A percentile compares a stretch with the other conserved stretches of the same genome.
phyloP scores from a whole-genome alignment of 2,797 vertebrate genomes.

The Podarcis siculus region DNA sequence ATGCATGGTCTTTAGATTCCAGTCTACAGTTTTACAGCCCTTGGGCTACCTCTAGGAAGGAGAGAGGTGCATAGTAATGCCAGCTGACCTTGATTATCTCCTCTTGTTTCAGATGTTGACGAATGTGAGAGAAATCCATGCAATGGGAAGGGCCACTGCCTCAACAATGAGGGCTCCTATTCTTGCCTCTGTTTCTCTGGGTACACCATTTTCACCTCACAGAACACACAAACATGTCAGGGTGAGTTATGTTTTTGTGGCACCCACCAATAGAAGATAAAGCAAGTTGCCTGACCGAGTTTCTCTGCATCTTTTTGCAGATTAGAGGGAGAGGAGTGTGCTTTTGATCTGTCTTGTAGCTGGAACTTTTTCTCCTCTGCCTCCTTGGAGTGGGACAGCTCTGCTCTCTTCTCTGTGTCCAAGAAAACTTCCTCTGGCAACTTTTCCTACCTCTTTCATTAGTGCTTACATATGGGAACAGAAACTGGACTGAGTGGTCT shows the following conservation, averaged over 20 bases:
- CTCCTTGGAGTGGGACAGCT: background rate
- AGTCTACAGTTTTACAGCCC: background rate
- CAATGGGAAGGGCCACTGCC: constrained; percentile 85
- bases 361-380: background rate
- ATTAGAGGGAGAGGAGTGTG: background rate
- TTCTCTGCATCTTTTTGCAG: background rate
- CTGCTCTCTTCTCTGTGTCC: background rate
- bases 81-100: constrained; percentile 25
- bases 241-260: constrained; percentile 78
- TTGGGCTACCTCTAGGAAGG: background rate
- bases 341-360: background rate
- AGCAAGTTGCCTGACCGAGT: background rate
- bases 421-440: background rate
- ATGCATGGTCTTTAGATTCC: background rate
- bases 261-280: background rate
- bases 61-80: constrained; percentile 7
- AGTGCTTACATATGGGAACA: background rate
- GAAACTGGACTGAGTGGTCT: background rate
- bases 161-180: constrained; percentile 90
- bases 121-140: constrained; percentile 90
- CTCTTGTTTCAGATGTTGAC: constrained; percentile 82
- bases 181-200: constrained; percentile 89
- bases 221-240: constrained; percentile 87
- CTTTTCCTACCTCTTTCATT: background rate
- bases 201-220: constrained; percentile 81